These are phyloP conservation scores for Dipodomys merriami DNA, from an alignment of 2,113 vertebrate species.

Conservation along the genomic window DNA sequence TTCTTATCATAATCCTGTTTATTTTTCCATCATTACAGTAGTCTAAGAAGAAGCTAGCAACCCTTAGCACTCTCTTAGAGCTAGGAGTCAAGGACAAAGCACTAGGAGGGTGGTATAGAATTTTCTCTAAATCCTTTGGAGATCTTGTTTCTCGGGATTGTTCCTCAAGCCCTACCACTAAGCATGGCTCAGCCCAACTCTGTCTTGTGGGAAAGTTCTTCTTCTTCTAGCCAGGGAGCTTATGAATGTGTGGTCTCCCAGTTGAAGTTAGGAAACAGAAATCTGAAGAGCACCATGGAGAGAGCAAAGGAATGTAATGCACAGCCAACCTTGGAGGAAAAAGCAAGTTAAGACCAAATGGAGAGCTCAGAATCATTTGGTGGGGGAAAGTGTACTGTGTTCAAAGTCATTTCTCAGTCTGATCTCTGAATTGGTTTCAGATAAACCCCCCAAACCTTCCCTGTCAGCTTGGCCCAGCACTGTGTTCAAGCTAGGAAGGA, in stretches of 20 bases:
- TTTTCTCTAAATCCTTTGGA: constrained; percentile 35
- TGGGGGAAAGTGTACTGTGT: background rate
- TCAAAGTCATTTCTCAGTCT: constrained; percentile 55
- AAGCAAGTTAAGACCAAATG: constrained; percentile 28
- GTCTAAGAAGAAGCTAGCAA: constrained; percentile 39
- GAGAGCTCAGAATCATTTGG: constrained; percentile 30
- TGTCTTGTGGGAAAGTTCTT: constrained; percentile 9
- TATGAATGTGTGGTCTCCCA: constrained; percentile 4
- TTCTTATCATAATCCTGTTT: constrained; percentile 1
- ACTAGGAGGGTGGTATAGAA: background rate
- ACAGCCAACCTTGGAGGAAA: background rate
- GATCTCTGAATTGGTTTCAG: constrained; percentile 71
- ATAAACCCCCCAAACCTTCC: constrained; percentile 57
- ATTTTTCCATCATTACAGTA: background rate
- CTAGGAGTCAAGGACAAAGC: background rate
- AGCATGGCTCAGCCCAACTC: background rate
- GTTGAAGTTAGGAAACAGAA: constrained; percentile 3
- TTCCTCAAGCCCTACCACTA: constrained; percentile 15
- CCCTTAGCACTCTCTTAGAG: background rate
- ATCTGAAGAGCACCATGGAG: background rate
- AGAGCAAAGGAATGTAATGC: background rate
- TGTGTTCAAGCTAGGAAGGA: constrained; percentile 53
- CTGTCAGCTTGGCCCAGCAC: constrained; percentile 66
- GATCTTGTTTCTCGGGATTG: constrained; percentile 4
- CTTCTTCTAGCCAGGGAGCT: constrained; percentile 16